Conservation (phyloP, 1,140 invertebrate species). For the Drosophila equinoxialis region DNA sequence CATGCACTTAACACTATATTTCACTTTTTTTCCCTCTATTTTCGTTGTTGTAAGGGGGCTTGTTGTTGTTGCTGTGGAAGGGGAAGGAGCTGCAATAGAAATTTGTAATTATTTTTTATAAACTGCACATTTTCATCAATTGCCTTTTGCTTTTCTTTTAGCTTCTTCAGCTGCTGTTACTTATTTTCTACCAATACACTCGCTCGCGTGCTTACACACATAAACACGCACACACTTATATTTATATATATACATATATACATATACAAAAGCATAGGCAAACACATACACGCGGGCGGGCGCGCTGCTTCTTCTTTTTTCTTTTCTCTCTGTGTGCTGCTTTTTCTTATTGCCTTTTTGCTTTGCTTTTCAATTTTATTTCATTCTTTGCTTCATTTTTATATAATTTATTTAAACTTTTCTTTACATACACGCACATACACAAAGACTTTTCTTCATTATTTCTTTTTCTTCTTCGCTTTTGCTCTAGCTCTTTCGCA, state of each 20-base stretch:
- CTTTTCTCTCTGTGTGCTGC: constrained; percentile 9
- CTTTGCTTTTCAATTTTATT: constrained; percentile 26
- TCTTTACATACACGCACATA: constrained; percentile 29
- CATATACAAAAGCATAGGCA: constrained; percentile 17
- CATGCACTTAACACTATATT: constrained; percentile 39
- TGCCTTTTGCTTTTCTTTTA: constrained; percentile 36
- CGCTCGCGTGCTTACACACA: constrained; percentile 35
- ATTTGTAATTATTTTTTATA: constrained; percentile 34
- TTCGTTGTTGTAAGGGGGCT: constrained; percentile 34
- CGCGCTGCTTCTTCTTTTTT: constrained; percentile 31
- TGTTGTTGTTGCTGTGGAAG: neutral
- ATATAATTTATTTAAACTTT: constrained; percentile 38
- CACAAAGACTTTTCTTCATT: constrained; percentile 51
- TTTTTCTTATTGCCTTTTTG: constrained; percentile 27
- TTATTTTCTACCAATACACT: constrained; percentile 43
- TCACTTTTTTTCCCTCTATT: constrained; percentile 41
- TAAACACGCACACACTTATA: constrained; percentile 8
- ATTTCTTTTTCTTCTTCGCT: constrained; percentile 27
- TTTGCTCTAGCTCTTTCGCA: constrained; percentile 36
- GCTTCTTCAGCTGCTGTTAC: constrained; percentile 56
- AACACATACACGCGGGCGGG: constrained; percentile 28
- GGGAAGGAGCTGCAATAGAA: constrained; percentile 53
- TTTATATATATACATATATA: neutral
- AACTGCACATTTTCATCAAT: constrained; percentile 32
- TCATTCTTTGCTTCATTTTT: constrained; percentile 31